Percentiles rank a stretch among this genome's conserved stretches.
These are phyloP conservation scores for Drosophila lacteicornis DNA, from an alignment of 1,140 invertebrate species.

Conservation along the genomic window DNA sequence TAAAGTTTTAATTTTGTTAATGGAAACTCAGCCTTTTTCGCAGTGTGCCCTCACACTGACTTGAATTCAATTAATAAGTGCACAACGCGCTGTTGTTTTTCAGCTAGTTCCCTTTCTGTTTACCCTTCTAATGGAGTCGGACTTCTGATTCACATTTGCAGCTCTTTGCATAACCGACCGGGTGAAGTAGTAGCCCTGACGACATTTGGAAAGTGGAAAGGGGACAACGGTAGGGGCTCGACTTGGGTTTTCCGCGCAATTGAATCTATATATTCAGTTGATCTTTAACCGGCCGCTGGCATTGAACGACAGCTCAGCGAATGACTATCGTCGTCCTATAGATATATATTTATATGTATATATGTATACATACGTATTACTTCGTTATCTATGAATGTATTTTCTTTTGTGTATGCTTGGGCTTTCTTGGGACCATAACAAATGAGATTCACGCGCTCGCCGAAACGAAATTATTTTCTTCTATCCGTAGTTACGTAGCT, in stretches of 20 bases:
- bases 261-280: slow-evolving; percentile 33
- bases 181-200: slow-evolving; percentile 35
- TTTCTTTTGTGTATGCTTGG: slow-evolving; percentile 27
- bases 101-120: slow-evolving; percentile 43
- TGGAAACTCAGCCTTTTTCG: neutral
- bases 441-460: slow-evolving; percentile 59
- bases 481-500: slow-evolving; percentile 1
- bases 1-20: neutral
- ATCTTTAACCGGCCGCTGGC: slow-evolving; percentile 35
- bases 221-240: slow-evolving; percentile 32
- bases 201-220: slow-evolving; percentile 5
- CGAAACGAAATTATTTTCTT: slow-evolving; percentile 3
- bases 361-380: neutral
- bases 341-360: neutral
- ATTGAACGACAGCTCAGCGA: slow-evolving; percentile 10
- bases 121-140: slow-evolving; percentile 67
- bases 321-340: neutral
- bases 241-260: slow-evolving; percentile 40
- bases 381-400: slow-evolving; percentile 14
- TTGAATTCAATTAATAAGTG: slow-evolving; percentile 51
- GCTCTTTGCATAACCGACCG: slow-evolving; percentile 41
- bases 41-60: slow-evolving; percentile 6
- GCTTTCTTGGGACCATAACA: slow-evolving; percentile 42
- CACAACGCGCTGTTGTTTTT: slow-evolving; percentile 20
- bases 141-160: slow-evolving; percentile 54